A percentile compares a stretch with the other conserved stretches of the same genome.
phyloP scores from a whole-genome alignment of 2,797 vertebrate genomes.

The Phyllotis vaccarum region DNA sequence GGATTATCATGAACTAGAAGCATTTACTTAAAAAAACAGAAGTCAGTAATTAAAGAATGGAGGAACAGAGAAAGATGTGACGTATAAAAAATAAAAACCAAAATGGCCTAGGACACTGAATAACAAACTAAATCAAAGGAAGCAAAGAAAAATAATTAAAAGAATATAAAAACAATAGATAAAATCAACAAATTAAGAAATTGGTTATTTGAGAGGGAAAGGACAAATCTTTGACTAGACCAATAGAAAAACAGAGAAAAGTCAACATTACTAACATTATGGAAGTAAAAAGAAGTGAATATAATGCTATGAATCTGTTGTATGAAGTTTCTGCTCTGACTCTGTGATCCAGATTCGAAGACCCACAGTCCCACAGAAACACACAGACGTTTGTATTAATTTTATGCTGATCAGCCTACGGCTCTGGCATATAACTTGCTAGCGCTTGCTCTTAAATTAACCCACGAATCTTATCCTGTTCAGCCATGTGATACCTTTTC shows the following conservation, averaged over 20 bases:
- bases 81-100: not conserved
- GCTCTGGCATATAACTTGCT: too few relatives aligned
- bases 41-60: constrained; percentile 8
- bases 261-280: not conserved
- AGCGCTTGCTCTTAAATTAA: too few relatives aligned
- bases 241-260: not conserved
- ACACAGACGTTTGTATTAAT: too few relatives aligned
- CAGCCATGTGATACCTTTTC: too few relatives aligned
- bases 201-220: not conserved
- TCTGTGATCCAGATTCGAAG: too few relatives aligned
- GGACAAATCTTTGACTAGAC: not conserved
- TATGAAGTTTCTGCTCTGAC: too few relatives aligned
- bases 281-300: not conserved
- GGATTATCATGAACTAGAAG: not conserved
- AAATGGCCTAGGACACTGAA: not conserved
- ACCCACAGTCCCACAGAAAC: too few relatives aligned
- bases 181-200: constrained; percentile 6
- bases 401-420: too few relatives aligned
- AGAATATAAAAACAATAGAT: not conserved
- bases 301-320: not conserved
- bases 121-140: constrained; percentile 11
- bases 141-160: constrained; percentile 3
- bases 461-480: too few relatives aligned
- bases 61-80: not conserved
- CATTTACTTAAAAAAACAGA: constrained; percentile 14